A percentile compares a stretch with the other conserved stretches of the same genome.
phyloP scores from a whole-genome alignment of 2,113 vertebrate genomes.

The Macaca mulatta region DNA sequence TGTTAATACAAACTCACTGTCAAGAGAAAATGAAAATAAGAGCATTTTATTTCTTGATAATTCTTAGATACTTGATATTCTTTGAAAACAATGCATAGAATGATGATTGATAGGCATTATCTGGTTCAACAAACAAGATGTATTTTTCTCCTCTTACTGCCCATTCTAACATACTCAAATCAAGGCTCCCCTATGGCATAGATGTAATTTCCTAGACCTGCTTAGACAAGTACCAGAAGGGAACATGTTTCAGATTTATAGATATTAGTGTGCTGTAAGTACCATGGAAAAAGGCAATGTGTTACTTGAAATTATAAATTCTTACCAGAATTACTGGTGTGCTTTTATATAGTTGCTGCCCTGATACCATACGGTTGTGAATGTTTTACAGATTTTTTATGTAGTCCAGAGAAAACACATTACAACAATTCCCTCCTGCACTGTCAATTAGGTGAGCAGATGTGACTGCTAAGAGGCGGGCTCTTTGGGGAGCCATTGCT shows the following conservation, averaged over 20 bases:
- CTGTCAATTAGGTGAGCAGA: constrained; percentile 71
- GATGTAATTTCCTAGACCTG: not conserved
- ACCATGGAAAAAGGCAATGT: not conserved
- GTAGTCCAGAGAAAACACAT: constrained; percentile 73
- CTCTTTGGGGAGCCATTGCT: constrained; percentile 63
- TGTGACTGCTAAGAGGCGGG: constrained; percentile 22
- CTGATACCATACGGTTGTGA: constrained; percentile 31
- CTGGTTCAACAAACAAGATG: not conserved
- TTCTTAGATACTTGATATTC: not conserved
- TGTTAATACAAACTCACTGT: not conserved
- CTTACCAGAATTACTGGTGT: not conserved
- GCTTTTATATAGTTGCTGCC: not conserved
- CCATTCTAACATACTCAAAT: not conserved
- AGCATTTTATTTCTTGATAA: not conserved
- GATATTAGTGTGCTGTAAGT: not conserved
- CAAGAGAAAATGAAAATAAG: not conserved
- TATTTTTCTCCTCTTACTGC: not conserved
- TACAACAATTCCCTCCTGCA: not conserved
- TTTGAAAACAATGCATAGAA: not conserved
- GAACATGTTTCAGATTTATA: not conserved
- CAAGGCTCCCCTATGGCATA: not conserved
- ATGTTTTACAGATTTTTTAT: constrained; percentile 69
- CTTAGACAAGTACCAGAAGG: not conserved
- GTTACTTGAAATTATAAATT: constrained; percentile 29
- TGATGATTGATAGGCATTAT: not conserved